Percentiles rank a stretch among this genome's conserved stretches.
Conservation (phyloP, 2,797 vertebrate species). For the Muscicapa striata region DNA sequence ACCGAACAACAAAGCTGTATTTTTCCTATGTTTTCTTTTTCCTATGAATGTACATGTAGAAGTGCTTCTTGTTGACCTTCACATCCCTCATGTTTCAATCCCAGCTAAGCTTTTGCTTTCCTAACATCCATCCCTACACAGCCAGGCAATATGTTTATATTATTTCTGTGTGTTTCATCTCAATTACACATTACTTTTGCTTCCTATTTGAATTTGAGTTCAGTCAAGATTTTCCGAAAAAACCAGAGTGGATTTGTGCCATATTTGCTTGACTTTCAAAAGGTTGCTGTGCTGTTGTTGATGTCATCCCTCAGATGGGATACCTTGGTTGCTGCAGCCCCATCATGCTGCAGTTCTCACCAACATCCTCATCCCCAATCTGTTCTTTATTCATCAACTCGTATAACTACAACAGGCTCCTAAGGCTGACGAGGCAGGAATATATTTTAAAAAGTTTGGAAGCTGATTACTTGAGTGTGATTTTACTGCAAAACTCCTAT, state of each 20-base stretch:
- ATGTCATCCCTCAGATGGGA: not conserved
- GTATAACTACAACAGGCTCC: not conserved
- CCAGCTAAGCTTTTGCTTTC: not conserved
- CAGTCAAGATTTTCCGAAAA: not conserved
- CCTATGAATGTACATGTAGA: not conserved
- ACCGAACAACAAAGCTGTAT: not conserved
- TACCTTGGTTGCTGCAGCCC: not conserved
- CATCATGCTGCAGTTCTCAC: not conserved
- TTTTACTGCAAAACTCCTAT: not conserved
- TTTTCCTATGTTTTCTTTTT: not conserved
- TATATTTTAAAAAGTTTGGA: not conserved
- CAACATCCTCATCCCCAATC: not conserved
- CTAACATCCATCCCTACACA: not conserved
- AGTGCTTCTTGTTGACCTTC: not conserved
- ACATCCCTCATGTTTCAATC: not conserved
- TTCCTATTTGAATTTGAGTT: not conserved
- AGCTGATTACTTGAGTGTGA: not conserved
- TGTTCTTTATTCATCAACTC: not conserved
- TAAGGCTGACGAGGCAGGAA: not conserved
- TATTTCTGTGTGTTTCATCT: not conserved
- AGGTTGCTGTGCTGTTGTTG: not conserved
- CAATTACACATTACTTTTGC: not conserved
- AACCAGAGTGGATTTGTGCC: not conserved
- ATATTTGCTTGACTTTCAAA: not conserved
- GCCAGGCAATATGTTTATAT: not conserved